Evolutionary conservation across 1,140 invertebrate species (phyloP), one percentile per base, ranked within the genome.

Genomic region (Scaptomyza hsui): DNA sequence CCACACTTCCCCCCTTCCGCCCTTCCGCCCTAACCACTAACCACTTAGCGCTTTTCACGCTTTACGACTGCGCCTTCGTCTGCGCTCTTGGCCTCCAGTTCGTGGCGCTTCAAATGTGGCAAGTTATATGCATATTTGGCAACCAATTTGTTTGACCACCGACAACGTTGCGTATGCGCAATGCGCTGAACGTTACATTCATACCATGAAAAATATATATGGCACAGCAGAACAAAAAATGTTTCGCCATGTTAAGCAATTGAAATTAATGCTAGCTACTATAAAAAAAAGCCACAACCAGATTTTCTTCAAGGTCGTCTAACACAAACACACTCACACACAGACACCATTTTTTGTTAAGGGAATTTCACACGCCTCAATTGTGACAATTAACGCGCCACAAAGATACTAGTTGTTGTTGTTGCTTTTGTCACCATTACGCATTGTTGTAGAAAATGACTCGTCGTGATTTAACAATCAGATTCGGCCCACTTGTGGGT

Each of bases 311-410:
- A 88, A 88, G 82, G 82, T 88, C 78, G 76, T 74, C 62, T 29
- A 0, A 39, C 9, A 15, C 32, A 55, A 16, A 59, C 29, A 67
- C 60, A 48, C 19, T 60, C 37, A 67, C 37, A 78, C 44, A 62
- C 12, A n/a, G 7, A 29, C 26, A 59, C 32, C 39, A 29, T 35
- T 64, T 73, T 44, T 32, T 48, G 29, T 75, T 56, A 59, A 75
- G 72, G 65, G 63, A 67, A 78, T 67, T 86, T 82, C 82, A 78
- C 81, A 88, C 82, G 82, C 82, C 67, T 78, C 82, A 88, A 88
- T 88, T 88, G 82, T 88, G 78, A 88, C 82, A 88, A 82, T 88
- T 88, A 88, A 78, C 78, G 75, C 78, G 74, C 60, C 47, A 52
- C 53, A 42, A 26, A 57, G 59, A 45, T 48, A 16, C 18, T 64